Percentiles rank a stretch among this genome's conserved stretches.
Conservation (phyloP, 2,888 invertebrate species). For the Rotaria magnacalcarata region DNA sequence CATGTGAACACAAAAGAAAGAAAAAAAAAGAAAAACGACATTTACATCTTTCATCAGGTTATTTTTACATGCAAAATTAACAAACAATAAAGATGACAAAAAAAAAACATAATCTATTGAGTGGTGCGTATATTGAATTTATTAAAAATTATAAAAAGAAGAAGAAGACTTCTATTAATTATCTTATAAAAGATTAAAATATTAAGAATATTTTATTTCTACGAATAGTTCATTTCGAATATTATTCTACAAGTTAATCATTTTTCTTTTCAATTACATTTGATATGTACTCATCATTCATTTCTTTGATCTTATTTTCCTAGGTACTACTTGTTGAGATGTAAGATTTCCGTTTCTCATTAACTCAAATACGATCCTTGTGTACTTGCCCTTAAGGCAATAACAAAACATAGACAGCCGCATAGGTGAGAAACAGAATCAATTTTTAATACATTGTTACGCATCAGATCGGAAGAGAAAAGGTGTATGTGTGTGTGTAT, state of each 20-base stretch:
- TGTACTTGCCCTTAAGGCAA: not conserved
- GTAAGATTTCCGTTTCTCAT: constrained; percentile 25
- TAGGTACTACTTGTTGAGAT: constrained; percentile 24
- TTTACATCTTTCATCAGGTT: not conserved
- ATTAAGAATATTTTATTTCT: not conserved
- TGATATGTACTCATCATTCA: not conserved
- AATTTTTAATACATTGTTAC: constrained; percentile 29
- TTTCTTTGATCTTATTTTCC: not conserved
- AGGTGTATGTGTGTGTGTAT: not conserved
- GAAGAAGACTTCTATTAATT: not conserved
- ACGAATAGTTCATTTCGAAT: not conserved
- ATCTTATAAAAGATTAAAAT: not conserved
- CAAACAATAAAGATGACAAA: not conserved
- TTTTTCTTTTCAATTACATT: not conserved
- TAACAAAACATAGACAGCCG: not conserved
- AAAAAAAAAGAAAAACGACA: not conserved
- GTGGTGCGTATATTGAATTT: not conserved
- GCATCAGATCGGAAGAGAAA: not conserved
- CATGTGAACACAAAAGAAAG: not conserved
- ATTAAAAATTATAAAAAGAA: not conserved
- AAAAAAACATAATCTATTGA: not conserved
- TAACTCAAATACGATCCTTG: not conserved
- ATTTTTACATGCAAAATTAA: not conserved
- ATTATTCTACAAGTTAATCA: not conserved
- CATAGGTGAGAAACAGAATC: not conserved